Base-by-base conservation (phyloP, 2,113 vertebrate species). In the Grus americana region DNA sequence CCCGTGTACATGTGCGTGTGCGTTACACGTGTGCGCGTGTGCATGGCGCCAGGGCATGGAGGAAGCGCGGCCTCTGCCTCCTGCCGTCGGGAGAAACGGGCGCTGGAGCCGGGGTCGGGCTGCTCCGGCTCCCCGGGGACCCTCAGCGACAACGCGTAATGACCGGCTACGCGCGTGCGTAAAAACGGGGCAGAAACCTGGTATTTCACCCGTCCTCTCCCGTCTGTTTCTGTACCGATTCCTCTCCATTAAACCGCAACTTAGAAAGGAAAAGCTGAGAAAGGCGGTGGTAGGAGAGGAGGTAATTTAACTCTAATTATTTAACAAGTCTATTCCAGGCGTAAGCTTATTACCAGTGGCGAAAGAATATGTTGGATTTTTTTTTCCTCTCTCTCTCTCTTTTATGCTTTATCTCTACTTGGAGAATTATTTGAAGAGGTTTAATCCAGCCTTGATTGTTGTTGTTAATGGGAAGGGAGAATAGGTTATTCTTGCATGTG, bases 231-330 rank as follows among this genome's bases (percentile, higher is more conserved):
- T 68, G 38, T 54, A 75, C 86, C 54, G 3, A 88, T 96, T 96
- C 95, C 94, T 96, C 95, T 86, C 90, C 85, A 44, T 86, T 84
- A 95, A 92, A 85, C 75, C 63, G 27, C 94, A 92, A 76, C 89
- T 72, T n/a, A 15, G 70, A 18, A 71, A 92, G 86, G 93, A 52
- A 92, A 95, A 66, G 52, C 94, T 88, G 95, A 62, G 34, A 71
- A 87, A 80, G 85, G 88, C 26, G 10, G 50, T 91, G 86, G 62
- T 74, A 54, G 75, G 72, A 84, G 89, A 96, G 93, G 95, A 93
- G 94, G 92, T 92, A 97, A 98, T 97, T 96, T 97, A 98, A 96
- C 94, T 97, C 95, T 97, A 96, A 96, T 98, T 97, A 97, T 97
- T 98, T 97, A 97, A 97, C 95, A 97, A 97, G 95, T 95, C 97